Conservation (phyloP, 2,797 vertebrate genomes). For the Coccyzus lansbergi region DNA sequence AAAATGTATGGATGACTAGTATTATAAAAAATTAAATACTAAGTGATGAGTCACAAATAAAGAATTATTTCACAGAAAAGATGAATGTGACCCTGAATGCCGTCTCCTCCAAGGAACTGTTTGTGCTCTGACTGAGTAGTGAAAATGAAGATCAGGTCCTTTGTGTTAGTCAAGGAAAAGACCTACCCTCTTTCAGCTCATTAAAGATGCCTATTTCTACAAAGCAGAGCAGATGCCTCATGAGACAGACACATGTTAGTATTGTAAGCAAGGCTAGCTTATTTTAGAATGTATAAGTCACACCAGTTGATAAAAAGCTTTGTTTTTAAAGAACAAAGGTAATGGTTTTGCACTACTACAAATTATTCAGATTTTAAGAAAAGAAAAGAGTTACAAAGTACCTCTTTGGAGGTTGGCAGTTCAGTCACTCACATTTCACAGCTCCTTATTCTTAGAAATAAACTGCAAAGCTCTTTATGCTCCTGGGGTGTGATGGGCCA, state of each 20-base stretch:
- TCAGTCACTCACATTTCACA: background rate
- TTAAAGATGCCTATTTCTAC: background rate
- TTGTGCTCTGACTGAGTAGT: background rate
- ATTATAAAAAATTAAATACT: background rate
- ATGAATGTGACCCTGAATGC: background rate
- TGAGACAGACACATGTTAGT: background rate
- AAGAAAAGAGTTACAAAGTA: background rate
- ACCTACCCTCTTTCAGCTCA: background rate
- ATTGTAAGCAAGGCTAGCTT: background rate
- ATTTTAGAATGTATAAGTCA: background rate
- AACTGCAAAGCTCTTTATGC: background rate
- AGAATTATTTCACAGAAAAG: background rate
- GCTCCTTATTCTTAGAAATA: background rate
- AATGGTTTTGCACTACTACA: background rate
- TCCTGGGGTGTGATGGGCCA: background rate
- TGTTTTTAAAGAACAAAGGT: background rate
- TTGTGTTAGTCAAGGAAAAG: background rate
- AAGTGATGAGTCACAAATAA: background rate
- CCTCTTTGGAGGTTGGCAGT: background rate
- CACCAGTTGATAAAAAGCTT: background rate
- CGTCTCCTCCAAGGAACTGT: background rate
- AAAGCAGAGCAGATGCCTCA: background rate
- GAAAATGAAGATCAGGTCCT: background rate
- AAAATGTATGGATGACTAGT: background rate
- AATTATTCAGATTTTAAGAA: background rate